Evolutionary conservation across 2,888 invertebrate species (phyloP).

Genomic region (Pachycephus smyrnensis): DNA sequence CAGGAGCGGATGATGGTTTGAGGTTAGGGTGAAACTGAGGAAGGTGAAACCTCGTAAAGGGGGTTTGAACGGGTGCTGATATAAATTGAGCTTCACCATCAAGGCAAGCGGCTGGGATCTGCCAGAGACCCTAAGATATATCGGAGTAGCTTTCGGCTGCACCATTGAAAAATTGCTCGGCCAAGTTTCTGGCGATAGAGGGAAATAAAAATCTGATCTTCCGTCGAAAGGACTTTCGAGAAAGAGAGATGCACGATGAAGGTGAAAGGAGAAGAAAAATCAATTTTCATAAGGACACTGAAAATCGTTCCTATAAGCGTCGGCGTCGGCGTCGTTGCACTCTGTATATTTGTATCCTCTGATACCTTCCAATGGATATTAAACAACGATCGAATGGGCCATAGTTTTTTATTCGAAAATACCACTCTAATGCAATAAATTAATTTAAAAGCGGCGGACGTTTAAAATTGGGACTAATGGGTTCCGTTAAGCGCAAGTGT

Average conservation of each 20-base stretch:
- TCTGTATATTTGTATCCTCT: not conserved
- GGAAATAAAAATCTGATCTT: not conserved
- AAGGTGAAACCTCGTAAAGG: conserved; percentile 62
- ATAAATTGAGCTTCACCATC: conserved; percentile 66
- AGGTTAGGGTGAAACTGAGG: conserved; percentile 26
- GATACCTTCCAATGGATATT: not conserved
- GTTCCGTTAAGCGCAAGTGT: not conserved
- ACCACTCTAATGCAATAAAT: not conserved
- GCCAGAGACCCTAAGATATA: conserved; percentile 52
- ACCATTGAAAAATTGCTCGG: conserved; percentile 43
- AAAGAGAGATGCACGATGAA: not conserved
- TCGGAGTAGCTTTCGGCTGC: conserved; percentile 53
- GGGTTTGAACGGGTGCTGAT: conserved; percentile 63
- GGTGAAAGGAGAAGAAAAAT: not conserved
- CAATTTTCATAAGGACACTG: not conserved
- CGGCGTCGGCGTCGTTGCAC: not conserved
- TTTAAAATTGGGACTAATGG: not conserved
- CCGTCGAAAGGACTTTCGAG: not conserved
- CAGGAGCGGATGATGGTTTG: conserved; percentile 21
- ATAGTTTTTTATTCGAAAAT: not conserved
- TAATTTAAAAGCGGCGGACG: not conserved
- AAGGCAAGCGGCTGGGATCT: conserved; percentile 63
- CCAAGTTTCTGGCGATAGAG: not conserved
- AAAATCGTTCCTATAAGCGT: not conserved
- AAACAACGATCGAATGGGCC: not conserved